Evolutionary conservation across 1,140 invertebrate species (phyloP).

Genomic region (Chironomus striatipennis): DNA sequence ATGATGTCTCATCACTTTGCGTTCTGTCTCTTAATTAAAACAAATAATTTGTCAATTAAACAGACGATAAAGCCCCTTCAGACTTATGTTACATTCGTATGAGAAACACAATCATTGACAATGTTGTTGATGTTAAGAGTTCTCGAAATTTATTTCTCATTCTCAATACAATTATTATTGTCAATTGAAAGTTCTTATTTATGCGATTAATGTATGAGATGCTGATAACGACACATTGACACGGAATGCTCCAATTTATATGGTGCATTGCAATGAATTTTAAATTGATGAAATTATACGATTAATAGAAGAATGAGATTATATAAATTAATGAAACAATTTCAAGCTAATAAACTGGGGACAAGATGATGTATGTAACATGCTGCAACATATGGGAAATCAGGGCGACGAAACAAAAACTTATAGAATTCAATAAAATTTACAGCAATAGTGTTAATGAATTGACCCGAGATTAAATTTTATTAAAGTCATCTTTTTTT

Average conservation of each 20-base stretch:
- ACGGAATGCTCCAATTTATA: neutral
- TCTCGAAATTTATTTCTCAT: neutral
- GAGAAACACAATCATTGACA: too few species aligned
- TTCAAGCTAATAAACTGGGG: too few species aligned
- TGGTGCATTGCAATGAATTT: neutral
- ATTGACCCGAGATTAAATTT: conserved; percentile 3
- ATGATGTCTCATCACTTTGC: conserved; percentile 6
- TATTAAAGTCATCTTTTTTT: neutral
- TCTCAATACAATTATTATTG: neutral
- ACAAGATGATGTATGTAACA: too few species aligned
- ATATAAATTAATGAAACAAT: neutral
- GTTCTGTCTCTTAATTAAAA: neutral
- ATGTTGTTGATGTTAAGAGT: too few species aligned
- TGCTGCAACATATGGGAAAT: too few species aligned
- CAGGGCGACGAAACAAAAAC: neutral
- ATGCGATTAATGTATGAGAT: neutral
- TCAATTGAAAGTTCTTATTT: too few species aligned
- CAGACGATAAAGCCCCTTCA: neutral
- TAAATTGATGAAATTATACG: neutral
- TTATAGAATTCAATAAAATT: neutral
- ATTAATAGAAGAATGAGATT: neutral
- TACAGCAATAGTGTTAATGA: conserved; percentile 13
- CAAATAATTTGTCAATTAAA: conserved; percentile 10
- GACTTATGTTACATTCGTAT: too few species aligned
- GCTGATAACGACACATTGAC: neutral